Evolutionary conservation across 2,797 vertebrate genomes (phyloP).

Genomic region (Margarornis squamiger): DNA sequence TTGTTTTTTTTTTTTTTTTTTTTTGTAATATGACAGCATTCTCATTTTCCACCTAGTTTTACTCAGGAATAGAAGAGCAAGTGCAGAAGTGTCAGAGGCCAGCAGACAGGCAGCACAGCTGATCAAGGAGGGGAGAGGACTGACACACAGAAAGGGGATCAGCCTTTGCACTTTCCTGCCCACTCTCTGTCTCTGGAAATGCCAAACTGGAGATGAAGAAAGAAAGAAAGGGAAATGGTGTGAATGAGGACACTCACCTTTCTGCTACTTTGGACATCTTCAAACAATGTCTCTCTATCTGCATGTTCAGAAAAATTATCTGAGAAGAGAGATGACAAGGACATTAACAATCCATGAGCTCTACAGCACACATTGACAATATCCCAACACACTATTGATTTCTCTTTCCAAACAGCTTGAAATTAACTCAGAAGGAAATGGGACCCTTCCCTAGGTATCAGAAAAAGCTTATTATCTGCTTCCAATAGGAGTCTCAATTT

Average conservation of each 20-base stretch:
- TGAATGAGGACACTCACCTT: slow-evolving; percentile 79
- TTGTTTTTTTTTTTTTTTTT: too few species aligned
- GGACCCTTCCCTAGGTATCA: slow-evolving; percentile 33
- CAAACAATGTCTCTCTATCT: slow-evolving; percentile 96
- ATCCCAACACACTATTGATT: background rate
- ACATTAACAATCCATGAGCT: slow-evolving; percentile 30
- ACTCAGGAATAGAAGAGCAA: background rate
- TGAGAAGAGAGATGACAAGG: slow-evolving; percentile 72
- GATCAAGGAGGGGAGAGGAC: background rate
- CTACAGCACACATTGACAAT: background rate
- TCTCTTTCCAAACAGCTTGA: slow-evolving; percentile 14
- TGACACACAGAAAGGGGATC: background rate
- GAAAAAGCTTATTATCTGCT: slow-evolving; percentile 6
- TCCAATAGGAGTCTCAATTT: background rate
- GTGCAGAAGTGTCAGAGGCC: background rate
- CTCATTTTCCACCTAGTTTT: background rate
- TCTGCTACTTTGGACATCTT: slow-evolving; percentile 99
- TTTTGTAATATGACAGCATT: background rate
- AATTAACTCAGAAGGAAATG: slow-evolving; percentile 31
- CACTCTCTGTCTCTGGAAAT: background rate
- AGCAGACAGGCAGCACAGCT: background rate
- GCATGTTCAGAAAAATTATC: slow-evolving; percentile 92
- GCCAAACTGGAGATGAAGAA: background rate
- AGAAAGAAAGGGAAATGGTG: background rate
- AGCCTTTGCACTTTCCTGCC: background rate